A percentile compares a stretch with the other conserved stretches of the same genome.
Evolutionary conservation across 2,888 invertebrate genomes (phyloP).

Genomic region (Automeris io): DNA sequence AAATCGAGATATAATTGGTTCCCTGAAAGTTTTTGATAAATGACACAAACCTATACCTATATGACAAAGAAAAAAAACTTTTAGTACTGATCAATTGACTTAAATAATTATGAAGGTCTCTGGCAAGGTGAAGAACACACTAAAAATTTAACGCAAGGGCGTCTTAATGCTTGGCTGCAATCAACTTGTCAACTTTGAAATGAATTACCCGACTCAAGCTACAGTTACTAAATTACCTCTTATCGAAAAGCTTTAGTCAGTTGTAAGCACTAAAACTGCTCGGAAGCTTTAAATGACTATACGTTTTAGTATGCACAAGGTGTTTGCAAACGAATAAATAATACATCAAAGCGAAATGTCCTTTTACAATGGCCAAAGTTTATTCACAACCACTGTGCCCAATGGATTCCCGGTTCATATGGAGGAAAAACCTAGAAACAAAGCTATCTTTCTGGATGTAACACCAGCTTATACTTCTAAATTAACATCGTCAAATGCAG

Average conservation of each 20-base stretch:
- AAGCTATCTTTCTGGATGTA: constrained; percentile 57
- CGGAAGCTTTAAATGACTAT: constrained; percentile 11
- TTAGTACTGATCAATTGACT: not conserved
- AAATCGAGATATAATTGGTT: too few relatives aligned
- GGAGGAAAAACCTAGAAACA: constrained; percentile 41
- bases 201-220: constrained; percentile 35
- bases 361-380: constrained; percentile 39
- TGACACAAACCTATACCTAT: too few relatives aligned
- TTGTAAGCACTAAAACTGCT: constrained; percentile 19
- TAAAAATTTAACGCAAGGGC: constrained; percentile 56
- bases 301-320: constrained; percentile 8
- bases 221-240: constrained; percentile 33
- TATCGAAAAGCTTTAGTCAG: constrained; percentile 28
- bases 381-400: constrained; percentile 37
- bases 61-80: too few relatives aligned
- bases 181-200: constrained; percentile 65
- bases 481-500: constrained; percentile 38
- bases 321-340: too few relatives aligned
- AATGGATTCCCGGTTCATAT: constrained; percentile 52
- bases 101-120: constrained; percentile 24
- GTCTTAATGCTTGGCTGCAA: constrained; percentile 43
- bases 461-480: constrained; percentile 53
- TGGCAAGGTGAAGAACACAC: constrained; percentile 51
- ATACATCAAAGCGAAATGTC: too few relatives aligned
- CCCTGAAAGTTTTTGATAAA: too few relatives aligned